Percentiles rank a stretch among this genome's conserved stretches.
Evolutionary conservation across 2,888 invertebrate genomes (phyloP).

Genomic region (Psylliodes chrysocephalus): DNA sequence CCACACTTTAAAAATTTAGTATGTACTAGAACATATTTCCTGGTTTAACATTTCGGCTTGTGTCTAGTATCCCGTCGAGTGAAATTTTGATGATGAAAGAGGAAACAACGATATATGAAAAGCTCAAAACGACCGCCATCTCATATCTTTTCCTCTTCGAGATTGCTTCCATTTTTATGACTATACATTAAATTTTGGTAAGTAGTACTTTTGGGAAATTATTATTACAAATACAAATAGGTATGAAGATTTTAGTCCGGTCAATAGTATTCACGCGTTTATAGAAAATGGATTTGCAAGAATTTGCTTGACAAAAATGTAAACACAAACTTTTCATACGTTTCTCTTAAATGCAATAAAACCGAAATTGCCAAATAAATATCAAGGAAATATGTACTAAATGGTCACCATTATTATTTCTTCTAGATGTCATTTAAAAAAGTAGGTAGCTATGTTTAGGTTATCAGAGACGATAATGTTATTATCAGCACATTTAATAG

Average conservation of each 20-base stretch:
- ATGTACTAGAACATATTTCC: background rate
- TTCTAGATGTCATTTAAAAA: too few species aligned
- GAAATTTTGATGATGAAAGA: constrained; percentile 18
- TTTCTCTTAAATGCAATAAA: too few species aligned
- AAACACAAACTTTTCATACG: too few species aligned
- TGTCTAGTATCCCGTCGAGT: constrained; percentile 18
- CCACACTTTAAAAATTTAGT: constrained; percentile 9
- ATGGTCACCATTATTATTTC: too few species aligned
- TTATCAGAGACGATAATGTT: too few species aligned
- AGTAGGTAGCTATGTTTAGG: too few species aligned
- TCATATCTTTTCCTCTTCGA: constrained; percentile 4
- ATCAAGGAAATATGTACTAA: too few species aligned
- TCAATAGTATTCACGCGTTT: background rate
- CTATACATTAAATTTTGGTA: constrained; percentile 6
- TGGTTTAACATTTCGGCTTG: background rate
- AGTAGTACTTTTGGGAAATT: constrained; percentile 15
- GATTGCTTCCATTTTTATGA: constrained; percentile 19
- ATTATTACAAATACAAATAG: constrained; percentile 4
- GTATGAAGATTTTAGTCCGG: too few species aligned
- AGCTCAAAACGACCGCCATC: constrained; percentile 7
- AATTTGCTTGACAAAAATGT: too few species aligned
- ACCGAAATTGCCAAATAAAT: too few species aligned
- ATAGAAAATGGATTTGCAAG: too few species aligned
- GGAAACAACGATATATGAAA: constrained; percentile 9
- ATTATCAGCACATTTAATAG: too few species aligned